phyloP scores from a whole-genome alignment of 2,888 invertebrate genomes.

The Hipparchia sbordonii region DNA sequence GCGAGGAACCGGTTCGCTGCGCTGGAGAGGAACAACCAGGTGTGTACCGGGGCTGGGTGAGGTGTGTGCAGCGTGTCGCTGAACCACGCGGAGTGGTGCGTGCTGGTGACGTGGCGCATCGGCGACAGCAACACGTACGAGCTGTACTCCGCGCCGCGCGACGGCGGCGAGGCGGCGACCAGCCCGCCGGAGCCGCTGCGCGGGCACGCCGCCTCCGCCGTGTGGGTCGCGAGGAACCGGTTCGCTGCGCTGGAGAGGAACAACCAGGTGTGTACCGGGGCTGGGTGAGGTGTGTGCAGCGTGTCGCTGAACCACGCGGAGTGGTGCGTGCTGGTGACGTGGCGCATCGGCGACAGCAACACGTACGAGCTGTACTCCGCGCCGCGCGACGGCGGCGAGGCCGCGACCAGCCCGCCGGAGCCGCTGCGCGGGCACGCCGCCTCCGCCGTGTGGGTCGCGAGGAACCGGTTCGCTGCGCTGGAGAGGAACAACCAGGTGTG shows the following conservation, averaged over 20 bases:
- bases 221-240: constrained; percentile 96
- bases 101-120: constrained; percentile 90
- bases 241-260: constrained; percentile 98
- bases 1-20: constrained; percentile 99
- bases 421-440: constrained; percentile 91
- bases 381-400: constrained; percentile 87
- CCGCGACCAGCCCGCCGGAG: constrained; percentile 79
- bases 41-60: constrained; percentile 48
- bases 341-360: constrained; percentile 94
- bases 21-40: constrained; percentile 95
- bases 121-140: constrained; percentile 97
- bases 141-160: constrained; percentile 93
- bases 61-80: no score
- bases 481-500: constrained; percentile 94
- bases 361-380: constrained; percentile 97
- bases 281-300: no score
- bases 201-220: constrained; percentile 94
- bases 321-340: constrained; percentile 92
- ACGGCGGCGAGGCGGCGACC: constrained; percentile 81
- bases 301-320: constrained; percentile 79
- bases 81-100: constrained; percentile 95
- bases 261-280: constrained; percentile 85
- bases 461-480: constrained; percentile 98
- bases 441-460: constrained; percentile 94
- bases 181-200: constrained; percentile 83